A percentile compares a stretch with the other conserved stretches of the same genome.
Conservation (phyloP, 2,888 invertebrate genomes). For the Drosophila nr. medialis region DNA sequence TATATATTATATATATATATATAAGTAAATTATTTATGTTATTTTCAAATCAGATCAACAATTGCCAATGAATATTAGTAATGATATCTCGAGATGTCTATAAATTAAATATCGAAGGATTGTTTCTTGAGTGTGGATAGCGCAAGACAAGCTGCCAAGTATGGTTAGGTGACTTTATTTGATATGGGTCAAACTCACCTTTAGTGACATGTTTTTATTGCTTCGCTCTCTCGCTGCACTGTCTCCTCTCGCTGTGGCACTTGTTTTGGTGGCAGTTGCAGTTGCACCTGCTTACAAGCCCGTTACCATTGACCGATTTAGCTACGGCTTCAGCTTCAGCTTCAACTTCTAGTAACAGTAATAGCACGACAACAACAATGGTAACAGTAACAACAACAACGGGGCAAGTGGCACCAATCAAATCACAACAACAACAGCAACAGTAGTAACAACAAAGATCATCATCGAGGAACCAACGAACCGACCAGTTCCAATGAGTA, state of each 20-base stretch:
- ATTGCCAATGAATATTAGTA: not conserved
- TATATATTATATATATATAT: too few species aligned
- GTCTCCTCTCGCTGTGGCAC: slow-evolving; percentile 17
- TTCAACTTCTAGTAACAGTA: slow-evolving; percentile 52
- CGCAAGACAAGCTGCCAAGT: slow-evolving; percentile 9
- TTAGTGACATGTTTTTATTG: slow-evolving; percentile 68
- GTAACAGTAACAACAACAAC: slow-evolving; percentile 42
- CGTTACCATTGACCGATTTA: slow-evolving; percentile 77
- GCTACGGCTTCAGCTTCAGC: slow-evolving; percentile 11
- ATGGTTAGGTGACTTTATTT: slow-evolving; percentile 11
- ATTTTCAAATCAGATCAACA: not conserved
- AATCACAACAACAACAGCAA: slow-evolving; percentile 43
- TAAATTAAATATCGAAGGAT: not conserved
- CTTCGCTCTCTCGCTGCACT: slow-evolving; percentile 15
- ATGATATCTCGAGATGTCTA: not conserved
- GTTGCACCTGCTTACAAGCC: slow-evolving; percentile 73
- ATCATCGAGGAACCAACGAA: slow-evolving; percentile 41
- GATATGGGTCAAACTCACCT: slow-evolving; percentile 70
- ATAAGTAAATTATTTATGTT: not conserved
- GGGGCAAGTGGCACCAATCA: slow-evolving; percentile 59
- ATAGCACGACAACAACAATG: slow-evolving; percentile 41
- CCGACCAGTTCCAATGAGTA: slow-evolving; percentile 48
- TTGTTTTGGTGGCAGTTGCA: slow-evolving; percentile 37
- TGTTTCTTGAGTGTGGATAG: not conserved
- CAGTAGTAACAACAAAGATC: slow-evolving; percentile 35